These are phyloP conservation scores for Caenorhabditis sp. DNA, from an alignment of 2,888 invertebrate species.

Conservation along the genomic window DNA sequence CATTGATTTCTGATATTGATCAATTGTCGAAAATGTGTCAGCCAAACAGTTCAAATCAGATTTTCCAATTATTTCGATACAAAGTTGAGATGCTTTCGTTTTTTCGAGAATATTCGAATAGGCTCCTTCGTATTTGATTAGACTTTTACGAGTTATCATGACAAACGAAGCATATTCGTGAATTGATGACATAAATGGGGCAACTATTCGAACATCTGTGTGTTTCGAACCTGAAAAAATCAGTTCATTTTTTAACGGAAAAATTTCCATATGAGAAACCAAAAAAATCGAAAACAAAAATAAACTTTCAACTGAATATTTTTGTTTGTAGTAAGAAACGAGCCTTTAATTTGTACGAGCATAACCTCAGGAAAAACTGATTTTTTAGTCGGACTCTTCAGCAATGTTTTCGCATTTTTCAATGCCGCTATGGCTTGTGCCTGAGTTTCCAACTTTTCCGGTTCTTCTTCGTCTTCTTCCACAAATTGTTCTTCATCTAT, in stretches of 20 bases:
- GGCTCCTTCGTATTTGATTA: constrained; percentile 58
- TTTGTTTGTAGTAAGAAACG: too few relatives aligned
- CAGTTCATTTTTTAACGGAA: too few relatives aligned
- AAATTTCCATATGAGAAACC: too few relatives aligned
- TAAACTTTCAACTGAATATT: too few relatives aligned
- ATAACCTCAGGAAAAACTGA: constrained; percentile 58
- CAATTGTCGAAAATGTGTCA: constrained; percentile 12
- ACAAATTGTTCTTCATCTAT: constrained; percentile 19
- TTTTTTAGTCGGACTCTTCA: constrained; percentile 40
- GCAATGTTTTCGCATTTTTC: constrained; percentile 20
- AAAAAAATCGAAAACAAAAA: too few relatives aligned
- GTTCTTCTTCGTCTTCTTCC: constrained; percentile 27
- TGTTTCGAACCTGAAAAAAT: constrained; percentile 36
- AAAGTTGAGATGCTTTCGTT: constrained; percentile 60
- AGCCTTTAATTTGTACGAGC: constrained; percentile 59
- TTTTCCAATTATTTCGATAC: constrained; percentile 52
- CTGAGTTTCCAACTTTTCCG: constrained; percentile 33
- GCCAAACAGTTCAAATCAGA: constrained; percentile 56
- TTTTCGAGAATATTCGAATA: constrained; percentile 54
- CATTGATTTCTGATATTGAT: not conserved
- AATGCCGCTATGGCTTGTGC: constrained; percentile 33
- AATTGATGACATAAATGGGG: constrained; percentile 40
- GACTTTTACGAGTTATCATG: constrained; percentile 48
- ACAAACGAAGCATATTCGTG: constrained; percentile 53
- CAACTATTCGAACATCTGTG: constrained; percentile 58